A percentile compares a stretch with the other conserved stretches of the same genome.
These are phyloP conservation scores for Syngnathus scovelli DNA, from an alignment of 2,113 vertebrate species.

Conservation along the genomic window DNA sequence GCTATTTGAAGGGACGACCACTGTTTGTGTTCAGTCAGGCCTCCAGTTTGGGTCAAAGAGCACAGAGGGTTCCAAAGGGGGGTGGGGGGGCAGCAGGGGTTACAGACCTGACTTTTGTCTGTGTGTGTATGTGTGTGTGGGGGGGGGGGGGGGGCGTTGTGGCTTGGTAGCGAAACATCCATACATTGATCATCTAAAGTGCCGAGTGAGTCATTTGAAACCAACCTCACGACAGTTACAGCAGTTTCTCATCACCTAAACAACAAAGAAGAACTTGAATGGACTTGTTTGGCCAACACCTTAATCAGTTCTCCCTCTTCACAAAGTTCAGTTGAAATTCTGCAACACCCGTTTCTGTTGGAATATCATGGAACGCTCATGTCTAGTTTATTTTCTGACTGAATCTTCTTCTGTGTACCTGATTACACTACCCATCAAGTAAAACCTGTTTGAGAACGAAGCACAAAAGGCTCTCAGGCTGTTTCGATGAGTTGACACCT, in stretches of 20 bases:
- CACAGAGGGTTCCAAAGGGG: slow-evolving; percentile 21
- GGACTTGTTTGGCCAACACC: too few species aligned
- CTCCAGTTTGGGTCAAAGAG: slow-evolving; percentile 75
- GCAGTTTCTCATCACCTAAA: neutral
- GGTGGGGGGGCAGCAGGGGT: slow-evolving; percentile 54
- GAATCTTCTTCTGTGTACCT: neutral
- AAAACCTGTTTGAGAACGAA: neutral
- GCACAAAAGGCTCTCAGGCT: neutral
- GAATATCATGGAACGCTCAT: neutral
- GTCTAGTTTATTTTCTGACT: neutral
- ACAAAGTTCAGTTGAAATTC: neutral
- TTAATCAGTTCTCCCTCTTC: neutral
- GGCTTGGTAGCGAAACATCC: slow-evolving; percentile 1
- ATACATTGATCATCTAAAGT: neutral
- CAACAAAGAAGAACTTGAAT: neutral
- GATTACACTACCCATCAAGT: neutral
- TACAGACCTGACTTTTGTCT: slow-evolving; percentile 69
- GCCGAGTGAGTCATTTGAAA: neutral
- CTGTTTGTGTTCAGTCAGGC: slow-evolving; percentile 85
- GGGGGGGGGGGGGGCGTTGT: slow-evolving; percentile 18
- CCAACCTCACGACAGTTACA: neutral
- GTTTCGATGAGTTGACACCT: neutral
- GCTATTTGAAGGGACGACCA: slow-evolving; percentile 64
- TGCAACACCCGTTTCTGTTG: neutral
- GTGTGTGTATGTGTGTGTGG: neutral